phyloP scores from a whole-genome alignment of 2,888 invertebrate genomes.

The Zygothrica quintamaculata region DNA sequence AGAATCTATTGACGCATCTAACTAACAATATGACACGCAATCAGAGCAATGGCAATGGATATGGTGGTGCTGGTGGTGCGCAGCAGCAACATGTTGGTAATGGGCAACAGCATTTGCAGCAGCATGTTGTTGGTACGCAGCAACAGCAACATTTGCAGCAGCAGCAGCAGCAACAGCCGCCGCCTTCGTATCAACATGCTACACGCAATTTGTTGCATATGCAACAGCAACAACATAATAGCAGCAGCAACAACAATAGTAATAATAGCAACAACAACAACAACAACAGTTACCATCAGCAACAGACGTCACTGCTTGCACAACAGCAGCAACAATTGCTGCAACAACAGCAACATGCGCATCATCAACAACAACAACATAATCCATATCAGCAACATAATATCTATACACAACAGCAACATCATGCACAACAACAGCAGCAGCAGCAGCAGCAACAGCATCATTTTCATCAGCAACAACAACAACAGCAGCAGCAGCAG shows the following conservation, averaged over 20 bases:
- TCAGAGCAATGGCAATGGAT: conserved; percentile 86
- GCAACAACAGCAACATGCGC: conserved; percentile 81
- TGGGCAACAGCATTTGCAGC: conserved; percentile 61
- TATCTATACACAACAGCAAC: conserved; percentile 67
- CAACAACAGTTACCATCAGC: conserved; percentile 86
- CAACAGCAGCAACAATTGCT: conserved; percentile 86
- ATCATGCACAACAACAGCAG: conserved; percentile 85
- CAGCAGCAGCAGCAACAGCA: conserved; percentile 74
- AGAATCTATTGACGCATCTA: conserved; percentile 88
- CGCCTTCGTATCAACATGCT: conserved; percentile 81
- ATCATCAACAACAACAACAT: conserved; percentile 74
- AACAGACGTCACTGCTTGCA: conserved; percentile 84
- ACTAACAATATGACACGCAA: conserved; percentile 83
- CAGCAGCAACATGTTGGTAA: conserved; percentile 86
- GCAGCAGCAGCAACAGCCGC: conserved; percentile 83
- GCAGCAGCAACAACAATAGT: conserved; percentile 83
- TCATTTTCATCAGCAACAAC: conserved; percentile 67
- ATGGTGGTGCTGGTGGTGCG: conserved; percentile 84
- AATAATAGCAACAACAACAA: conserved; percentile 86
- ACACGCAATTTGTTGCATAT: conserved; percentile 78
- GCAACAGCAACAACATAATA: conserved; percentile 86
- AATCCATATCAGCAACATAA: conserved; percentile 68
- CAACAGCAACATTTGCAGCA: conserved; percentile 87
- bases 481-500: conserved; percentile 62
- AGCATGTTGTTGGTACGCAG: conserved; percentile 37